Percentiles rank a stretch among this genome's conserved stretches.
These are phyloP conservation scores for Oceanites oceanicus DNA, from an alignment of 2,113 vertebrate species.

Conservation along the genomic window DNA sequence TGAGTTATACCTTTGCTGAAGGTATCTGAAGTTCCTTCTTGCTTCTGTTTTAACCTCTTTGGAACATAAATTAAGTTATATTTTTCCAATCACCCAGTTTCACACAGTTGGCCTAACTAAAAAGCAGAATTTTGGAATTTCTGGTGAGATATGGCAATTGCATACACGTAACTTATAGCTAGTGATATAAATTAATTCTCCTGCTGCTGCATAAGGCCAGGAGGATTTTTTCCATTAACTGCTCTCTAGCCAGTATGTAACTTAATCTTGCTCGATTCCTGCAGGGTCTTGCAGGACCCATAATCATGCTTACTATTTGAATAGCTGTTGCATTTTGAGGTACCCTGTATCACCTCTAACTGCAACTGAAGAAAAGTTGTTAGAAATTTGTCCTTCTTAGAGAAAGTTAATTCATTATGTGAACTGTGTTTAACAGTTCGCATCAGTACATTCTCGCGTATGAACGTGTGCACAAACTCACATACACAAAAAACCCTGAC, in stretches of 20 bases:
- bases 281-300: background rate
- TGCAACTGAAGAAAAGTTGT: background rate
- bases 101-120: background rate
- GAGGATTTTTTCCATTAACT: background rate
- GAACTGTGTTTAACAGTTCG: background rate
- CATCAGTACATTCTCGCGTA: background rate
- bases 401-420: background rate
- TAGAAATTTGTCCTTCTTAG: background rate
- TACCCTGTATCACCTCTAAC: background rate
- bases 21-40: background rate
- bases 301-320: background rate
- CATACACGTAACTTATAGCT: background rate
- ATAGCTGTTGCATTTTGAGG: background rate
- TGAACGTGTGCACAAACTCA: background rate
- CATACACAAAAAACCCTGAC: background rate
- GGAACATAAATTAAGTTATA: background rate
- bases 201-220: background rate
- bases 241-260: background rate
- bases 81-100: background rate
- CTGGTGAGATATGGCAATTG: background rate
- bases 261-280: background rate
- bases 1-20: background rate
- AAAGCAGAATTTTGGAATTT: background rate
- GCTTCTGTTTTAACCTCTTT: background rate
- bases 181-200: background rate